phyloP scores from a whole-genome alignment of 2,113 vertebrate species.

The Copsychus sechellarum region DNA sequence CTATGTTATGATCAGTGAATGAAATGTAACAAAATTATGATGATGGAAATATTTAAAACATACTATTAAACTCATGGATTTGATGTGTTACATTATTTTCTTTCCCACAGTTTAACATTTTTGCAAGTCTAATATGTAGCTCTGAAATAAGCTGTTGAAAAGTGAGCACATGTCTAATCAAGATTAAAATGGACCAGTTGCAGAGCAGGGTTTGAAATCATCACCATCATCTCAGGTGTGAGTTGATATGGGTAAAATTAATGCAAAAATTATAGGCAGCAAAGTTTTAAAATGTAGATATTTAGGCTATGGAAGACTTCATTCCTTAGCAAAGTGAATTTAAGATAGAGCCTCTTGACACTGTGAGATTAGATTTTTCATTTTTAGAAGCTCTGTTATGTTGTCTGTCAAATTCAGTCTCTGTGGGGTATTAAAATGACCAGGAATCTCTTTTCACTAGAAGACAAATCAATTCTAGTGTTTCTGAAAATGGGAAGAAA shows the following conservation, averaged over 20 bases:
- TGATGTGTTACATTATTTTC: neutral
- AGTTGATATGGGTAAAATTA: neutral
- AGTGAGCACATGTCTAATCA: neutral
- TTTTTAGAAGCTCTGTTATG: neutral
- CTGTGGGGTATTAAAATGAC: neutral
- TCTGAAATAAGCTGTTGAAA: neutral
- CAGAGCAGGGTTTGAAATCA: neutral
- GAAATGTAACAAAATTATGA: neutral
- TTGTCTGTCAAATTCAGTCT: neutral
- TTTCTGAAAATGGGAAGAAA: conserved; percentile 4
- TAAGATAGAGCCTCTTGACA: neutral
- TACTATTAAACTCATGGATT: neutral
- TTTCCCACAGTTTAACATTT: neutral
- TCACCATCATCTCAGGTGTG: neutral
- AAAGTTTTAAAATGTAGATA: neutral
- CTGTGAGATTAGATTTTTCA: neutral
- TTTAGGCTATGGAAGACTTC: neutral
- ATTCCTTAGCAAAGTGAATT: neutral
- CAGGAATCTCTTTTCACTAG: neutral
- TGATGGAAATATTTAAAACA: neutral
- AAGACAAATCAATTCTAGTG: neutral
- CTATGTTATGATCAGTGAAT: neutral
- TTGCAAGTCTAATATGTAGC: neutral
- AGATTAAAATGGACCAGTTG: neutral
- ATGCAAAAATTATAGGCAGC: neutral